Percentiles rank a stretch among this genome's conserved stretches.
Evolutionary conservation across 2,113 vertebrate species (phyloP).

Genomic region (Paralichthys olivaceus): DNA sequence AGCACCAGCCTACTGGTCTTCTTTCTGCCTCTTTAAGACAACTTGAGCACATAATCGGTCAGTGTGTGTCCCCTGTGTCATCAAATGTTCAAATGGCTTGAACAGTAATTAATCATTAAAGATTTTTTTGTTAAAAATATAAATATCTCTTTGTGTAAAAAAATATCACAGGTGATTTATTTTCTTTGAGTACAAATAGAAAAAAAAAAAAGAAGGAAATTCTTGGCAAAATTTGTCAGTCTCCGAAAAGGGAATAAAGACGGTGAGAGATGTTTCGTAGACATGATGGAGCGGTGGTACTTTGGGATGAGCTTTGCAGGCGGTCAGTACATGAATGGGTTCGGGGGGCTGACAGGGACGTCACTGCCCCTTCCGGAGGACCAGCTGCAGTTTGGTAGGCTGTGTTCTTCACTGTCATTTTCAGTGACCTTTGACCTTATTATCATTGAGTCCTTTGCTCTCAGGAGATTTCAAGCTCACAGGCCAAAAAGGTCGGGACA

Average conservation of each 20-base stretch:
- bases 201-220: constrained; percentile 59
- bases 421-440: constrained; percentile 55
- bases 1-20: constrained; percentile 31
- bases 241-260: constrained; percentile 49
- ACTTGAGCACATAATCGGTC: constrained; percentile 12
- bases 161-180: constrained; percentile 80
- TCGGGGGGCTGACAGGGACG: neutral
- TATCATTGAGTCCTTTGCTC: constrained; percentile 47
- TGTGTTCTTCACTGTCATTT: constrained; percentile 45
- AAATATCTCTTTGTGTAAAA: constrained; percentile 86
- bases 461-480: constrained; percentile 14
- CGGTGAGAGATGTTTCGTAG: constrained; percentile 23
- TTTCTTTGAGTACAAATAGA: constrained; percentile 80
- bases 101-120: constrained; percentile 60
- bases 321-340: constrained; percentile 16
- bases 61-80: constrained; percentile 20
- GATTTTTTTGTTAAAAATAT: constrained; percentile 78
- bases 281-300: constrained; percentile 34
- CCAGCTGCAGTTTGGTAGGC: constrained; percentile 47
- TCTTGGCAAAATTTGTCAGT: constrained; percentile 65
- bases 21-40: constrained; percentile 44
- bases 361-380: constrained; percentile 24
- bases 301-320: constrained; percentile 62
- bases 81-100: constrained; percentile 64
- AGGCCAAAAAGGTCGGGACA: constrained; percentile 3